Percentiles rank a stretch among this genome's conserved stretches.
phyloP scores from a whole-genome alignment of 2,888 invertebrate genomes.

The Biston stratarius region DNA sequence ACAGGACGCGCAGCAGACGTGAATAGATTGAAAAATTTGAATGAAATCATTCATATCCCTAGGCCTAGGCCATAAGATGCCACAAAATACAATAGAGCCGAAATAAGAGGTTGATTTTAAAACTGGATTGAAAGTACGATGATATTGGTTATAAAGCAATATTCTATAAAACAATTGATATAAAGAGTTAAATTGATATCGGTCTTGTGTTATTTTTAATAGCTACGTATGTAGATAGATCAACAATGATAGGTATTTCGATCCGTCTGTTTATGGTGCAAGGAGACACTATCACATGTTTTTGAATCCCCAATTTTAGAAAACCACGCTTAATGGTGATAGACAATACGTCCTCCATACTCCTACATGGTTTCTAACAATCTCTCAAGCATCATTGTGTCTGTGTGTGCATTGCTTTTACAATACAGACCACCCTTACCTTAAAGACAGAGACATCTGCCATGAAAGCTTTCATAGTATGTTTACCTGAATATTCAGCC shows the following conservation, averaged over 20 bases:
- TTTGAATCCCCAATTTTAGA: slow-evolving; percentile 22
- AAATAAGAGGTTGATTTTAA: neutral
- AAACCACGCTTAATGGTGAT: slow-evolving; percentile 54
- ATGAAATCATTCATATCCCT: slow-evolving; percentile 30
- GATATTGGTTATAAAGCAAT: too few species aligned
- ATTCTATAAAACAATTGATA: too few species aligned
- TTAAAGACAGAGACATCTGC: neutral
- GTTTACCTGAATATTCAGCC: neutral
- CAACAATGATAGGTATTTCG: slow-evolving; percentile 51
- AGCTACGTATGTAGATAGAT: slow-evolving; percentile 12
- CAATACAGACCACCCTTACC: neutral
- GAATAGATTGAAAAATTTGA: slow-evolving; percentile 42
- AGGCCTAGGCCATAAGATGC: slow-evolving; percentile 11
- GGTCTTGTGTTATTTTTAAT: neutral
- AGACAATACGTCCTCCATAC: slow-evolving; percentile 60
- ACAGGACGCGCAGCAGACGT: slow-evolving; percentile 46
- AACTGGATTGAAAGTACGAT: neutral
- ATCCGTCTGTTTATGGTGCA: slow-evolving; percentile 58
- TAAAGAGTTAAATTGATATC: neutral
- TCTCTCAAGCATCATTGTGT: slow-evolving; percentile 24
- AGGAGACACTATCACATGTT: slow-evolving; percentile 53
- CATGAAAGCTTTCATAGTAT: slow-evolving; percentile 17
- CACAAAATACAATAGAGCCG: neutral
- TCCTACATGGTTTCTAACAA: slow-evolving; percentile 59
- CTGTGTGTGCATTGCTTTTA: neutral